These are phyloP conservation scores for Sphaerolaimus hirsutus DNA, from an alignment of 2,888 invertebrate genomes.

Conservation along the genomic window DNA sequence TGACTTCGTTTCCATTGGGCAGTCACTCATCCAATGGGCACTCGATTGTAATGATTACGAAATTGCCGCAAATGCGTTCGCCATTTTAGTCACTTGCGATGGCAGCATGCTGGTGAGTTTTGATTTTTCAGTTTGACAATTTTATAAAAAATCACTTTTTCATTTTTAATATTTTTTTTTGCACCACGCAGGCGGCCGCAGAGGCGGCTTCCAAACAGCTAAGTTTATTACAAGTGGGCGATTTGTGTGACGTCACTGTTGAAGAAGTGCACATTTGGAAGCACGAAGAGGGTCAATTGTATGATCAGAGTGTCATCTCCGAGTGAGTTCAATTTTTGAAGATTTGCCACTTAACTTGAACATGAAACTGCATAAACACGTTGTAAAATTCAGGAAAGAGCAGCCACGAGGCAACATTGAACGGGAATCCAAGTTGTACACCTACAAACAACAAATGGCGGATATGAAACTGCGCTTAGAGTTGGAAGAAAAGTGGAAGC, in stretches of 20 bases:
- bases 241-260: background rate
- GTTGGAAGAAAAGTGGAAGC: constrained; percentile 49
- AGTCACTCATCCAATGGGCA: too few relatives aligned
- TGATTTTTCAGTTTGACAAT: too few relatives aligned
- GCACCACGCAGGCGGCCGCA: background rate
- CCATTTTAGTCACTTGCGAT: background rate
- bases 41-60: too few relatives aligned
- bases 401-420: constrained; percentile 42
- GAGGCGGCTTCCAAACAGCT: background rate
- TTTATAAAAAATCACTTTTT: background rate
- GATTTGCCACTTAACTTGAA: too few relatives aligned
- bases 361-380: too few relatives aligned
- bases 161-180: background rate
- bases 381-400: too few relatives aligned
- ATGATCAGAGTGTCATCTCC: constrained; percentile 47
- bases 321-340: too few relatives aligned
- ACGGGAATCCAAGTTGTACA: constrained; percentile 79
- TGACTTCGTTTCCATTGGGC: too few relatives aligned
- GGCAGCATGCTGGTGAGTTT: too few relatives aligned
- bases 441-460: constrained; percentile 79
- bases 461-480: constrained; percentile 59
- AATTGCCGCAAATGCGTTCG: too few relatives aligned
- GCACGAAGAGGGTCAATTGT: constrained; percentile 63
- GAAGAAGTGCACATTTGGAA: constrained; percentile 54
- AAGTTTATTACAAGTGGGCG: background rate